Percentiles rank a stretch among this genome's conserved stretches.
These are phyloP conservation scores for Cheilosia scutellata DNA, from an alignment of 2,888 invertebrate genomes.

Conservation along the genomic window DNA sequence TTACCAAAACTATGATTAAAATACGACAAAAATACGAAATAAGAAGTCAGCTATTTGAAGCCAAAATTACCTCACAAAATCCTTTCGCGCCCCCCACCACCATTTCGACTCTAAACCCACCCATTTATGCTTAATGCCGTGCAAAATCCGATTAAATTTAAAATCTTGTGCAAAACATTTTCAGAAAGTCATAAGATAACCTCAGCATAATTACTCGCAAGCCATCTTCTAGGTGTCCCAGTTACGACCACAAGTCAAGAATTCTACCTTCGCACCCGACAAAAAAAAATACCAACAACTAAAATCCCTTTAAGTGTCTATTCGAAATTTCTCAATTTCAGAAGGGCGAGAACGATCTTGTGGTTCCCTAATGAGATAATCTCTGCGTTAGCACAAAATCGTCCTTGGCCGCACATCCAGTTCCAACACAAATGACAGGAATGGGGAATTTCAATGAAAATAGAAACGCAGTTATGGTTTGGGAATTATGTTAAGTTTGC, in stretches of 20 bases:
- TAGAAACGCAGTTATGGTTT: constrained; percentile 13
- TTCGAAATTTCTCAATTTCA: constrained; percentile 44
- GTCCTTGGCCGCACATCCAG: constrained; percentile 8
- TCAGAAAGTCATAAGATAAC: constrained; percentile 27
- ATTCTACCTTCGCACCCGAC: constrained; percentile 4
- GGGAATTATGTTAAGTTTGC: constrained; percentile 49
- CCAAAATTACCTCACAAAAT: too few relatives aligned
- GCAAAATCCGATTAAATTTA: constrained; percentile 27
- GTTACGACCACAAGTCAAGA: constrained; percentile 21
- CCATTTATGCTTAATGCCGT: neutral
- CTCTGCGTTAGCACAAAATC: constrained; percentile 27
- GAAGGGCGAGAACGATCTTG: constrained; percentile 6
- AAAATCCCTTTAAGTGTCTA: constrained; percentile 39
- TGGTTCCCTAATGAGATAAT: constrained; percentile 53
- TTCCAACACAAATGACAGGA: neutral
- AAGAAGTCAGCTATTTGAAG: too few relatives aligned
- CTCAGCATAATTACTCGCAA: constrained; percentile 19
- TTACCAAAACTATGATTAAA: too few relatives aligned
- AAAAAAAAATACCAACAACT: neutral
- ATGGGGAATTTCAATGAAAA: constrained; percentile 31
- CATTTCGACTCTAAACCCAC: neutral
- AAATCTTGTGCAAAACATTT: constrained; percentile 20
- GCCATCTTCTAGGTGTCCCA: constrained; percentile 10
- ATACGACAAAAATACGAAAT: too few relatives aligned
- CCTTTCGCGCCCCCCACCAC: too few relatives aligned